A percentile compares a stretch with the other conserved stretches of the same genome.
phyloP scores from a whole-genome alignment of 2,888 invertebrate species.

The Conus canariensis region DNA sequence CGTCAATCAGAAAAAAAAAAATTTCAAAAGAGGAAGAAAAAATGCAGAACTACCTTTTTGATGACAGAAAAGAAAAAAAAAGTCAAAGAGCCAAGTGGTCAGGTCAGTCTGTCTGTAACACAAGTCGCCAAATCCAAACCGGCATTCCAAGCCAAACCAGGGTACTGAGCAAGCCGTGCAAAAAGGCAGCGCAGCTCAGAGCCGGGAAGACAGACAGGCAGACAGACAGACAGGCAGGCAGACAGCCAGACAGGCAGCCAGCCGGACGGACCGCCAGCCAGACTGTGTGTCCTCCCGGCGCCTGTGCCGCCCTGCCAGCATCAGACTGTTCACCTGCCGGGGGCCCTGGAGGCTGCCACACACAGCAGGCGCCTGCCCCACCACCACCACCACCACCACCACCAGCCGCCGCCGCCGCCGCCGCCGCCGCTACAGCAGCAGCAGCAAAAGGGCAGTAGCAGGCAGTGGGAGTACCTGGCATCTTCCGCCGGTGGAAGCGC shows the following conservation, averaged over 20 bases:
- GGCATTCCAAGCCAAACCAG: too few relatives aligned
- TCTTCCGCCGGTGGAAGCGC: conserved; percentile 95
- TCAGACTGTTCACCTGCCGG: neutral
- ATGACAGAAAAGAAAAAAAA: too few relatives aligned
- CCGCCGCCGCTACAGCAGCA: conserved; percentile 44
- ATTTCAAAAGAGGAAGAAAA: too few relatives aligned
- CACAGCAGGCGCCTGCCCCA: too few relatives aligned
- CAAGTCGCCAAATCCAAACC: too few relatives aligned
- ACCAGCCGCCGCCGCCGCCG: conserved; percentile 31
- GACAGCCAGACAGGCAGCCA: neutral
- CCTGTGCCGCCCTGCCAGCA: neutral
- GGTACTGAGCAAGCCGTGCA: neutral
- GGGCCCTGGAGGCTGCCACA: neutral
- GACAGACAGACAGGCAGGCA: neutral
- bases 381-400: neutral
- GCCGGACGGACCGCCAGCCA: neutral
- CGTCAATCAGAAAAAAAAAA: neutral
- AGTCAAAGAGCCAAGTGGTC: too few relatives aligned
- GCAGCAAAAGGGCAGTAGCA: conserved; percentile 55
- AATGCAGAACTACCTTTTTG: too few relatives aligned
- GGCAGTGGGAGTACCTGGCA: conserved; percentile 84
- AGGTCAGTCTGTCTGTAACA: too few relatives aligned
- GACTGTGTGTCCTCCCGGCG: too few relatives aligned
- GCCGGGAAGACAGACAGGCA: neutral
- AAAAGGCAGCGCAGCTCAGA: neutral